Percentiles rank a stretch among this genome's conserved stretches.
These are phyloP conservation scores for Hyperoplus lanceolatus DNA, from an alignment of 2,797 vertebrate species.

Conservation along the genomic window DNA sequence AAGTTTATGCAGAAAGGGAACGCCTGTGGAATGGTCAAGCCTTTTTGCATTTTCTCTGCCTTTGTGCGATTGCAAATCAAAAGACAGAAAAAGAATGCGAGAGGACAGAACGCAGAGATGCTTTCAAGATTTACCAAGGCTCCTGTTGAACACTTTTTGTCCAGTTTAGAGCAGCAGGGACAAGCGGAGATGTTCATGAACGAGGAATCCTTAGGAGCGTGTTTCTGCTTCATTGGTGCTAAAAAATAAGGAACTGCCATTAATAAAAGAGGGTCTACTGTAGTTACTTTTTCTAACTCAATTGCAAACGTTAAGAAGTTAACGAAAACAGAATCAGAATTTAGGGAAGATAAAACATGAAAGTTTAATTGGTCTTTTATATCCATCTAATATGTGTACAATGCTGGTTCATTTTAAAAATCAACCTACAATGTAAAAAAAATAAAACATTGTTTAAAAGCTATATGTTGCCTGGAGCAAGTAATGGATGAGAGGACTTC, in stretches of 20 bases:
- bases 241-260: constrained; percentile 37
- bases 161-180: constrained; percentile 41
- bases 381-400: background rate
- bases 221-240: constrained; percentile 52
- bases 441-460: background rate
- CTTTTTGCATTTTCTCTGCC: constrained; percentile 82
- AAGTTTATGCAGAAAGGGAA: constrained; percentile 84
- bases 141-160: constrained; percentile 69
- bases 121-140: constrained; percentile 69
- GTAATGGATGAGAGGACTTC: background rate
- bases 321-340: background rate
- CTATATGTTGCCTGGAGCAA: background rate
- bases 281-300: background rate
- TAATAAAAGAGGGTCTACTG: constrained; percentile 18
- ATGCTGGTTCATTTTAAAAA: background rate
- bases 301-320: background rate
- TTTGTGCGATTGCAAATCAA: constrained; percentile 77
- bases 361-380: background rate
- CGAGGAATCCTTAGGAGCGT: constrained; percentile 38
- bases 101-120: constrained; percentile 50
- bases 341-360: background rate
- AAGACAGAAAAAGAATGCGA: constrained; percentile 60
- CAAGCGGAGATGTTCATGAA: constrained; percentile 34
- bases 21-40: constrained; percentile 84
- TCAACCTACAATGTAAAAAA: constrained; percentile 1